These are phyloP conservation scores for Rhadinocentrus ornatus DNA, from an alignment of 2,797 vertebrate species.

Conservation along the genomic window DNA sequence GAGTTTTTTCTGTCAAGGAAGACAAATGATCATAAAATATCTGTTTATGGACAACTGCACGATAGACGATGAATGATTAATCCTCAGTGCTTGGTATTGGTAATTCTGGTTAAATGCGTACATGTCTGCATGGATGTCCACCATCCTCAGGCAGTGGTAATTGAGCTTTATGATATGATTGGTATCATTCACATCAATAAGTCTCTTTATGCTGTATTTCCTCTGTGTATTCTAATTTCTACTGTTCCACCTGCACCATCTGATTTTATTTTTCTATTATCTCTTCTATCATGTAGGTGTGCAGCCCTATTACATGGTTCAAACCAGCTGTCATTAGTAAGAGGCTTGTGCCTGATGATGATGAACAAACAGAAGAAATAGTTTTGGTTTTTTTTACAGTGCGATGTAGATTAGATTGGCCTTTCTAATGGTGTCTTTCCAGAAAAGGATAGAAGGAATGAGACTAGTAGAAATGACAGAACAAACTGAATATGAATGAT, in stretches of 20 bases:
- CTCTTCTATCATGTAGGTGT: neutral
- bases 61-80: neutral
- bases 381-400: no score
- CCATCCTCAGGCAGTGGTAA: neutral
- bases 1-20: neutral
- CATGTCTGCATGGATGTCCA: neutral
- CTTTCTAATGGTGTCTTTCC: neutral
- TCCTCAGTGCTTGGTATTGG: neutral
- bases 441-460: neutral
- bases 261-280: neutral
- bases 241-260: neutral
- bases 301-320: neutral
- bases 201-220: neutral
- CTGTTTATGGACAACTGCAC: neutral
- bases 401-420: neutral
- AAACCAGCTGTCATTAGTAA: neutral
- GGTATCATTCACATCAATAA: neutral
- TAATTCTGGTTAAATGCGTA: neutral
- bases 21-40: neutral
- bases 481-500: neutral
- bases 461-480: neutral
- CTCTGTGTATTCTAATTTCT: neutral
- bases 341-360: neutral
- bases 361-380: neutral
- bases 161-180: neutral